Percentiles rank a stretch among this genome's conserved stretches.
These are phyloP conservation scores for Chromoteleia sp. DNA, from an alignment of 2,888 invertebrate species.

Conservation along the genomic window DNA sequence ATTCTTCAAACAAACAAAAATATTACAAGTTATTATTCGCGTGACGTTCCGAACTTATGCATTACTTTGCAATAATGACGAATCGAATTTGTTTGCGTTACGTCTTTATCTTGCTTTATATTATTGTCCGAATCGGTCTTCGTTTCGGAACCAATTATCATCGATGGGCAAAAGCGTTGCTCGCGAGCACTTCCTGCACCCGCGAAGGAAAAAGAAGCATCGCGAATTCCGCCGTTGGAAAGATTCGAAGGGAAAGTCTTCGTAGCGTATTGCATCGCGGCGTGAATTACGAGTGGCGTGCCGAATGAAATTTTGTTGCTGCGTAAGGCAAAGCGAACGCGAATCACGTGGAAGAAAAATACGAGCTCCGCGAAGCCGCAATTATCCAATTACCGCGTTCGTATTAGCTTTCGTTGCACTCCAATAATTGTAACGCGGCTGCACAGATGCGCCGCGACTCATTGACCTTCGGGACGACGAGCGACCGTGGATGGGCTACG, in stretches of 20 bases:
- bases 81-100: too few relatives aligned
- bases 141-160: conserved; percentile 1
- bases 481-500: conserved; percentile 19
- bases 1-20: too few relatives aligned
- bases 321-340: conserved; percentile 44
- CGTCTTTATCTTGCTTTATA: too few relatives aligned
- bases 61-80: too few relatives aligned
- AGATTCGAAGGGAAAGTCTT: conserved; percentile 40
- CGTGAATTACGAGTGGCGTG: conserved; percentile 30
- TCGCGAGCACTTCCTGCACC: conserved; percentile 11
- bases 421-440: conserved; percentile 75
- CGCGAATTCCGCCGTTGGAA: conserved; percentile 44
- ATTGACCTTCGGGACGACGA: conserved; percentile 61
- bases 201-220: conserved; percentile 15
- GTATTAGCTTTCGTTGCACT: conserved; percentile 75
- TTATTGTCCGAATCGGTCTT: not conserved
- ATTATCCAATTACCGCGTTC: conserved; percentile 79
- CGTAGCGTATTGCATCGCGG: conserved; percentile 28
- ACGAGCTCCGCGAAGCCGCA: conserved; percentile 64
- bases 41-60: too few relatives aligned
- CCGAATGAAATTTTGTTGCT: conserved; percentile 36
- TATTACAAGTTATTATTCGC: too few relatives aligned
- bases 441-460: conserved; percentile 60
- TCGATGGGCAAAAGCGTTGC: not conserved
- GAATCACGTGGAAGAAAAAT: conserved; percentile 46